A percentile compares a stretch with the other conserved stretches of the same genome.
These are phyloP conservation scores for Ceryle rudis DNA, from an alignment of 2,797 vertebrate species.

Conservation along the genomic window DNA sequence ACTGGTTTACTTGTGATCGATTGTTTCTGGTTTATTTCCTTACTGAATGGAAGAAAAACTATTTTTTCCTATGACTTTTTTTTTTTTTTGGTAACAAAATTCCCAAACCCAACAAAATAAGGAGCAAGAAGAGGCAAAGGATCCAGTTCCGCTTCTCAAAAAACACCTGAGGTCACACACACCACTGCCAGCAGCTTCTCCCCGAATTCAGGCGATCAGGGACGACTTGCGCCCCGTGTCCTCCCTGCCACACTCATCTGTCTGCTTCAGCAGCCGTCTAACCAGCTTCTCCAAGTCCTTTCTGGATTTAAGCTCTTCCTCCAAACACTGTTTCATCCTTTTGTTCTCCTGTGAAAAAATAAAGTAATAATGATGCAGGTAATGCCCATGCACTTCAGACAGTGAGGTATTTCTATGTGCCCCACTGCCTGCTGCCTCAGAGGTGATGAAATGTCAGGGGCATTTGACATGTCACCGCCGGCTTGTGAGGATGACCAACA, in stretches of 20 bases:
- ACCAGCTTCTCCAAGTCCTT: conserved; percentile 95
- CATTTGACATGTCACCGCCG: neutral
- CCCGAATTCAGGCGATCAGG: conserved; percentile 66
- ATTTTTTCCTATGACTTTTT: neutral
- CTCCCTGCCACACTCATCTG: conserved; percentile 90
- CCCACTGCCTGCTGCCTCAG: neutral
- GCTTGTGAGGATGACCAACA: neutral
- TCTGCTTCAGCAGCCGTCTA: conserved; percentile 92
- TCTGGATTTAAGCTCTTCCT: conserved; percentile 96
- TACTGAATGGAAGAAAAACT: conserved; percentile 7
- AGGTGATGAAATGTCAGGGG: neutral
- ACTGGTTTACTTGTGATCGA: conserved; percentile 15
- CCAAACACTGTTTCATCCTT: conserved; percentile 96
- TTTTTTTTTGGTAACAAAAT: conserved; percentile 54
- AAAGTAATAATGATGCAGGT: neutral
- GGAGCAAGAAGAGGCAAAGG: conserved; percentile 64
- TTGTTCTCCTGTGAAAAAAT: conserved; percentile 88
- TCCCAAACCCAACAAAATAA: conserved; percentile 54
- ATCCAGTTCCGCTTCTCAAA: conserved; percentile 35
- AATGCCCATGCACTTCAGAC: neutral
- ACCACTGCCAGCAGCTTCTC: conserved; percentile 45
- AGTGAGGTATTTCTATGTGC: fast-evolving
- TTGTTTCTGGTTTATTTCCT: conserved; percentile 44
- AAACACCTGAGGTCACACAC: conserved; percentile 55
- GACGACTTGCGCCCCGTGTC: conserved; percentile 84